Base-by-base conservation (phyloP, 2,888 invertebrate genomes). In the Nomada hirtipes region DNA sequence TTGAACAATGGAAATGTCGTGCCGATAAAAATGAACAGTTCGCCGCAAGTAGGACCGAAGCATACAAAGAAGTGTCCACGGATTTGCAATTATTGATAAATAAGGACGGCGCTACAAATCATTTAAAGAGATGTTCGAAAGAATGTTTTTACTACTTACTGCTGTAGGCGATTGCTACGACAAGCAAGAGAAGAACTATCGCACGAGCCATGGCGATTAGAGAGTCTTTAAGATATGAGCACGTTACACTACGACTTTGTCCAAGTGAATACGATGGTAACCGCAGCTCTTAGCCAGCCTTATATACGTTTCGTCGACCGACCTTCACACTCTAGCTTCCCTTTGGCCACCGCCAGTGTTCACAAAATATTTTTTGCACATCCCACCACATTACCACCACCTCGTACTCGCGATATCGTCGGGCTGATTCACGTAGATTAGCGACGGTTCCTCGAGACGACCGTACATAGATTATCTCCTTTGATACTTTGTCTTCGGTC, bases 81-180 rank as follows among this genome's bases (percentile, higher is more conserved):
- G 47, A 47, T 47, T 13, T 47, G 1, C 3, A 3, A 3, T 47
- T 13, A 47, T 15, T 15, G 11, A 47, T 13, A 47, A 47, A 47
- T 13, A 47, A 13, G 15, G 11, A 1, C 11, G 47, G 4, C 4
- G 15, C 1, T 2, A 13, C 15, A 2, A 13, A 15, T 47, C 15
- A 13, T 47, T 47, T 3, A 1, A 15, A 47, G 11, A 15, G 15
- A 13, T 15, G 47, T 13, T 47, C 15, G 47, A 11, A 47, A 10
- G n/a, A 50, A 42, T n/a, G n/a, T 15, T 50, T 53, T 23, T 36
- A 15, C 4, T 55, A 86, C 86, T 86, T 71, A 86, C 86, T 60
- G 50, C 65, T 60, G 52, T 36, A 68, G 4, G 26, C 78, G 11
- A 87, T 20, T 18, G 73, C 81, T 26, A 79, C 80, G 61, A 85